Percentiles rank a stretch among this genome's conserved stretches.
These are phyloP conservation scores for Mormyrus hasselquistii DNA, from an alignment of 2,797 vertebrate genomes.

Conservation along the genomic window DNA sequence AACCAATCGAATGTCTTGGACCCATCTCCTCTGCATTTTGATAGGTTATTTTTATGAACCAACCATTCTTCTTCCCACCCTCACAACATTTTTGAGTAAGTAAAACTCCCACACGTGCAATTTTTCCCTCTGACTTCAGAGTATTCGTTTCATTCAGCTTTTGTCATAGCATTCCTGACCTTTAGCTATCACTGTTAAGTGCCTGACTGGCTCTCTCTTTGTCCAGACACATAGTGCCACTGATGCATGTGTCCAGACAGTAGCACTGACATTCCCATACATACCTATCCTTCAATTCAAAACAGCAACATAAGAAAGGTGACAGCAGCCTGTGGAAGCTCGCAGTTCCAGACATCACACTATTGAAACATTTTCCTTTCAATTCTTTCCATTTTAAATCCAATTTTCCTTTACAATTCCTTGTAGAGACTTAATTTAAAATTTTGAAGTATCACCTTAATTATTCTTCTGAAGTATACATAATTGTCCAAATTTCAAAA, in stretches of 20 bases:
- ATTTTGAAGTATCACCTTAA: not conserved
- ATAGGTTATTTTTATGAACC: not conserved
- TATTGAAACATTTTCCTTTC: not conserved
- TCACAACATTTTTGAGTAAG: not conserved
- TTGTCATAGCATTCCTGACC: constrained; percentile 2
- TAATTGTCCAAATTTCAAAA: not conserved
- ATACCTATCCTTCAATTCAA: not conserved
- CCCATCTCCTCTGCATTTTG: not conserved
- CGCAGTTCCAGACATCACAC: not conserved
- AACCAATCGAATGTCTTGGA: not conserved
- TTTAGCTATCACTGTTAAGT: not conserved
- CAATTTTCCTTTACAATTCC: not conserved
- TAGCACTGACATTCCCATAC: not conserved
- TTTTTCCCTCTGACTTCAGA: not conserved
- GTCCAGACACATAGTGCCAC: not conserved
- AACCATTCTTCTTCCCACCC: not conserved
- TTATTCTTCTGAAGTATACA: not conserved
- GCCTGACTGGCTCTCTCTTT: not conserved
- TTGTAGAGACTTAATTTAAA: not conserved
- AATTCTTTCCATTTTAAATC: not conserved
- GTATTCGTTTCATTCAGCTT: not conserved
- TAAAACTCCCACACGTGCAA: not conserved
- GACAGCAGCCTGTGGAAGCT: not conserved
- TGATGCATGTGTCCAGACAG: not conserved
- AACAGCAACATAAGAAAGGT: not conserved